Base-by-base conservation (phyloP, 1,140 invertebrate genomes). In the Paraescarpia echinospica region DNA sequence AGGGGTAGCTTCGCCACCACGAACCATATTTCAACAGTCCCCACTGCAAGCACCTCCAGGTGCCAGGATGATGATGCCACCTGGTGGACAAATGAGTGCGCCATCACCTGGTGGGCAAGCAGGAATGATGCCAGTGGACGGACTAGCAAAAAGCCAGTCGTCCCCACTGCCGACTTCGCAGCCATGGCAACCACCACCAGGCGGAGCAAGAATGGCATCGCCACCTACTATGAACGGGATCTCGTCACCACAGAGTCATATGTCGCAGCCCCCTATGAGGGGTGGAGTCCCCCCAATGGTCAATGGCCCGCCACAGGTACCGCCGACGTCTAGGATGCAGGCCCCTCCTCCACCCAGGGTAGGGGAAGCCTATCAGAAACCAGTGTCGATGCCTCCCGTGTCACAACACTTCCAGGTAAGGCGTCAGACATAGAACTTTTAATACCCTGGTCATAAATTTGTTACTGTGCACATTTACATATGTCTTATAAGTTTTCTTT, bases 321-420 rank as follows among this genome's bases (percentile, higher is more conserved):
- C 90, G 18, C 34, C 34, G 5, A 91, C 34, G 27, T 91, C 34
- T 91, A 35, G 90, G 90, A 91, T 35, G 35, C 90, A 91, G 34
- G 31, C 22, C 18, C 34, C 90, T 41, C 35, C 34, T 41, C 35
- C 34, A 8, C 34, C 34, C 34, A 35, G 90, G 31, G 31, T 41
- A 22, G 34, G 90, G 34, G 34, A 91, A 34, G 90, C 18, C 90
- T 91, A 91, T 41, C 90, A 91, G 34, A 35, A 91, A n/a, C 90
- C 35, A n/a, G 34, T n/a, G 90, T 41, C 22, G 31, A 41, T 91
- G 90, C 35, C 35, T 91, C 90, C 35, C 59, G 59, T n/a, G 34
- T 91, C 35, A 22, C 18, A 92, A 91, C 41, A 35, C 89, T 33
- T 12, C 89, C 22, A 35, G 59, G 48, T 59, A n/a, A n/a, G 5